A percentile compares a stretch with the other conserved stretches of the same genome.
Evolutionary conservation across 2,797 vertebrate species (phyloP).

Genomic region (Tinamus major): DNA sequence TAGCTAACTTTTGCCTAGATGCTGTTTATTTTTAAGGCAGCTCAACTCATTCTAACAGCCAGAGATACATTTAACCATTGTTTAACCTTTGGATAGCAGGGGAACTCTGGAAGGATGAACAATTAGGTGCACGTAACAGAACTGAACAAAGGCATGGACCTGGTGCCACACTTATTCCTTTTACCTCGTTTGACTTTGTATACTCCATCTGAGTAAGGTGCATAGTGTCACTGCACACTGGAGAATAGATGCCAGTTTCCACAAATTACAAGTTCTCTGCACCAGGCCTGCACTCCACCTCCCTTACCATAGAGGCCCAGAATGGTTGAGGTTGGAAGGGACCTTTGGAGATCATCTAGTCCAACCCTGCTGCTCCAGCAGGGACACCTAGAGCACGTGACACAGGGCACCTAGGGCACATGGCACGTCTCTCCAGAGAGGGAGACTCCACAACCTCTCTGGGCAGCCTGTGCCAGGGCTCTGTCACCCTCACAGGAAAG

Average conservation of each 20-base stretch:
- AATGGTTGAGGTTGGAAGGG: too few relatives aligned
- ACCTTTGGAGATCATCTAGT: too few relatives aligned
- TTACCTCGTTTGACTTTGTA: not conserved
- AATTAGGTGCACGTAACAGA: not conserved
- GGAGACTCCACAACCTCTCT: too few relatives aligned
- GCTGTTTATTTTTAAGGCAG: conserved; percentile 35
- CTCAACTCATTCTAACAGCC: not conserved
- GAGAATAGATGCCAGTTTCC: fast-evolving
- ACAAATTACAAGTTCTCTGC: not conserved
- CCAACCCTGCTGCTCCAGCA: too few relatives aligned
- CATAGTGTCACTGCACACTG: not conserved
- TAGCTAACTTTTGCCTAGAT: not conserved
- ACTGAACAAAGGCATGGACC: fast-evolving
- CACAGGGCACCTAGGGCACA: too few relatives aligned
- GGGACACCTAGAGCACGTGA: too few relatives aligned
- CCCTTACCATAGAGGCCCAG: too few relatives aligned
- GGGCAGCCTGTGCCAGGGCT: too few relatives aligned
- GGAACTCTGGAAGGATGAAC: not conserved
- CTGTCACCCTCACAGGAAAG: too few relatives aligned
- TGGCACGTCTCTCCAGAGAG: too few relatives aligned
- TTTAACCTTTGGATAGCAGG: not conserved
- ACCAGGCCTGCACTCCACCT: not conserved
- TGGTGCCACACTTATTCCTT: not conserved
- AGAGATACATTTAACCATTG: not conserved
- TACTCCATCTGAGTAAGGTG: not conserved